These are phyloP conservation scores for Trisateles emortualis DNA, from an alignment of 2,888 invertebrate species.

Conservation along the genomic window DNA sequence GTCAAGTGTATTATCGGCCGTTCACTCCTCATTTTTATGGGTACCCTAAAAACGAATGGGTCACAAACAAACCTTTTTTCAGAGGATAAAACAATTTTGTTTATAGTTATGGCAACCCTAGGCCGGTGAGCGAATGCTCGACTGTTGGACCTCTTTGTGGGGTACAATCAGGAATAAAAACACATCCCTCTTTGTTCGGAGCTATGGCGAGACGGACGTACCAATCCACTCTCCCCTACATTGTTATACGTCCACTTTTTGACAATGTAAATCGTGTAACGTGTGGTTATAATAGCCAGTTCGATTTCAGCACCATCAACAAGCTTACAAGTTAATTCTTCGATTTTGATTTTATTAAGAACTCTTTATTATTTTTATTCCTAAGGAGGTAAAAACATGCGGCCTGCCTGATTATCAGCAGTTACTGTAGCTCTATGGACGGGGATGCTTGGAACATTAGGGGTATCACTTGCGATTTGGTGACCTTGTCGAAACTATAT, in stretches of 20 bases:
- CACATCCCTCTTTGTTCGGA: slow-evolving; percentile 70
- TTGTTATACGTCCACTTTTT: slow-evolving; percentile 24
- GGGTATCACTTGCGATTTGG: too few species aligned
- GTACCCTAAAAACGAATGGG: slow-evolving; percentile 33
- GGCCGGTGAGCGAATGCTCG: slow-evolving; percentile 63
- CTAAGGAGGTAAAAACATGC: too few species aligned
- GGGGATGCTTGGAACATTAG: too few species aligned
- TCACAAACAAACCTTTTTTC: slow-evolving; percentile 37
- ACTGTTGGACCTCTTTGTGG: slow-evolving; percentile 73
- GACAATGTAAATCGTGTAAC: slow-evolving; percentile 8
- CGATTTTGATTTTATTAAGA: too few species aligned
- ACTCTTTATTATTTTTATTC: too few species aligned
- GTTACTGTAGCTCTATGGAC: too few species aligned
- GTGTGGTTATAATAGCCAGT: slow-evolving; percentile 6
- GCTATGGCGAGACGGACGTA: slow-evolving; percentile 58
- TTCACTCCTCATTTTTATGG: slow-evolving; percentile 36
- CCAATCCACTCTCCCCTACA: slow-evolving; percentile 55
- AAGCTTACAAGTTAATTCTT: too few species aligned
- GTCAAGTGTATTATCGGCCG: slow-evolving; percentile 20
- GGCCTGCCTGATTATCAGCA: too few species aligned
- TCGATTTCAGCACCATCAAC: too few species aligned
- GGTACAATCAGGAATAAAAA: slow-evolving; percentile 78
- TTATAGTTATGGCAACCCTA: slow-evolving; percentile 62
- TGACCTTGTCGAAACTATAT: too few species aligned
- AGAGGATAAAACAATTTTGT: slow-evolving; percentile 41